Percentiles rank a stretch among this genome's conserved stretches.
phyloP scores from a whole-genome alignment of 2,888 invertebrate genomes.

The Willowsia nigromaculata region DNA sequence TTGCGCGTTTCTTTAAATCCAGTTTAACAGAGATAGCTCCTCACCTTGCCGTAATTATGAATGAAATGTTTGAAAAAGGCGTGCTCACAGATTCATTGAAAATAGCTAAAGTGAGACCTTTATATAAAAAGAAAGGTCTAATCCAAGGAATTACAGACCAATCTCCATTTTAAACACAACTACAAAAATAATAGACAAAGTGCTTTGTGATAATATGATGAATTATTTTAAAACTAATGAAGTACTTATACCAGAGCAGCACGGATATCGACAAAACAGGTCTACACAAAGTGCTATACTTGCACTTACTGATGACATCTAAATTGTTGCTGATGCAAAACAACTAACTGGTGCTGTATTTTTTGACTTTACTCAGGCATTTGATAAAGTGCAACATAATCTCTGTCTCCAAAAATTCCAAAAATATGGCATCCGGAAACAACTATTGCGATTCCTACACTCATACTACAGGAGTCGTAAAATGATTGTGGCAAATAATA shows the following conservation, averaged over 20 bases:
- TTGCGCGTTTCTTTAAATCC: conserved; percentile 26
- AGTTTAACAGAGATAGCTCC: conserved; percentile 3
- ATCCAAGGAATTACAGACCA: background rate
- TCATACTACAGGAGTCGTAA: conserved; percentile 43
- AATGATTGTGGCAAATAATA: conserved; percentile 1
- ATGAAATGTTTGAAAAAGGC: background rate
- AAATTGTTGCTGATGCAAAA: background rate
- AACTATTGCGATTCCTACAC: background rate
- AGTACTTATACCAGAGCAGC: background rate
- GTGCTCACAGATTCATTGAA: background rate
- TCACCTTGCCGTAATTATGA: background rate
- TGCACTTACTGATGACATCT: background rate
- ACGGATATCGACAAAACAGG: background rate
- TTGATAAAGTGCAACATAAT: conserved; percentile 5
- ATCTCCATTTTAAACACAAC: background rate
- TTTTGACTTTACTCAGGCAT: conserved; percentile 31
- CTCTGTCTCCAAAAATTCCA: background rate
- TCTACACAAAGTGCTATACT: background rate
- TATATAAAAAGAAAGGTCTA: conserved; percentile 41
- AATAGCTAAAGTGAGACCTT: conserved; percentile 8
- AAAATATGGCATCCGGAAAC: background rate
- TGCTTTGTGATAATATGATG: background rate
- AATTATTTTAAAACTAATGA: background rate
- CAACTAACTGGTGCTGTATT: conserved; percentile 30
- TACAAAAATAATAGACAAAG: background rate